Evolutionary conservation across 2,797 vertebrate species (phyloP), one percentile per base, ranked within the genome.

Genomic region (Orestias chungarensis): DNA sequence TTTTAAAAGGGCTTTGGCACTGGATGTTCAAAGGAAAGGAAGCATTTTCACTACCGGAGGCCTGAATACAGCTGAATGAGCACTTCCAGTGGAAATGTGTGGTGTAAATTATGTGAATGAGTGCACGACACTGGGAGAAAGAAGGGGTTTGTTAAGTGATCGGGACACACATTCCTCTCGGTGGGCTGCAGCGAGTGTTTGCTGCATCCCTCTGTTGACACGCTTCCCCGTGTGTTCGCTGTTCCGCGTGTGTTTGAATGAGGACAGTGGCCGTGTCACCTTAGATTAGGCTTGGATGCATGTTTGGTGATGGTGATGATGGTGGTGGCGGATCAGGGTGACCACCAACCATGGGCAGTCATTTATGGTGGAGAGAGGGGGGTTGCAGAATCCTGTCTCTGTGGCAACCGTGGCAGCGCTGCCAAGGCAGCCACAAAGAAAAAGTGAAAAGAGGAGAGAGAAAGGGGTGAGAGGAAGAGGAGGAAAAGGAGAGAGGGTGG

Each of bases 371-470:
- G n/a, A n/a, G n/a, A n/a, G n/a, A n/a, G 83, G 82, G 44, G 47
- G 84, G 79, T 27, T 73, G 86, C 89, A 91, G 92, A 92, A 94
- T 93, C 90, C 77, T 12, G 83, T 95, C 84, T 80, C 90, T 88
- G 94, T 94, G 86, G 91, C 87, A 93, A 94, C 93, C 82, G 18
- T 31, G 69, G 86, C 89, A 78, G 73, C 74, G 76, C 92, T 94
- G 93, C 93, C 93, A 94, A 94, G 91, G 86, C 77, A 85, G 83
- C 88, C 91, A 89, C 89, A 90, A 82, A 91, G 91, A 91, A 84
- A 86, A 88, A 72, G 68, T 71, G 69, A 57, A 73, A 66, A 75
- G 40, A 40, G 35, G 66, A 5, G 78, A 33, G 17, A n/a, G 46
- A 31, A 29, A 46, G 31, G 64, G 69, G 55, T 50, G 57, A 43